Evolutionary conservation across 2,113 vertebrate genomes (phyloP).

Genomic region (Melanostigma gelatinosum): DNA sequence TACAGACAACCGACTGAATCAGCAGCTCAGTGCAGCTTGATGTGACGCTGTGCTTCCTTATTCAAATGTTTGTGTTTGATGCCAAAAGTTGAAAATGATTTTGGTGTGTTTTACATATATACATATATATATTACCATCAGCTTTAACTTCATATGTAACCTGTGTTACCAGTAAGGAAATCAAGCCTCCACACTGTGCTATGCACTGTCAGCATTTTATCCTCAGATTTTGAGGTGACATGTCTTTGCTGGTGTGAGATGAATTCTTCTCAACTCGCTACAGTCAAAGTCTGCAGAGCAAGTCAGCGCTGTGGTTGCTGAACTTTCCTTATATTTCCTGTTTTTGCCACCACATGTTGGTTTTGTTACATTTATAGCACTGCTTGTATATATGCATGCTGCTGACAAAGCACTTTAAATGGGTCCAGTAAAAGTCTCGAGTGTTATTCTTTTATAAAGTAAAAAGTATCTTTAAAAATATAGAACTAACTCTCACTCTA

Average conservation of each 20-base stretch:
- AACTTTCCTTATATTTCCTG: conserved; percentile 21
- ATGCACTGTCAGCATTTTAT: not conserved
- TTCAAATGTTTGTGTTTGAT: not conserved
- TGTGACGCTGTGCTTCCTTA: not conserved
- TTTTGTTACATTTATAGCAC: not conserved
- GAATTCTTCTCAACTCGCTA: not conserved
- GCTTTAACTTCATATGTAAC: not conserved
- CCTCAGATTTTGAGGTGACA: not conserved
- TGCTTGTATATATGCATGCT: not conserved
- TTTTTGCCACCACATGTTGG: not conserved
- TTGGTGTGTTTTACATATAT: not conserved
- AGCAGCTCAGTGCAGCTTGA: not conserved
- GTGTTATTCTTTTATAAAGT: not conserved
- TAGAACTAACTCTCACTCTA: not conserved
- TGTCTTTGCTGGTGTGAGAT: not conserved
- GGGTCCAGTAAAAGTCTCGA: not conserved
- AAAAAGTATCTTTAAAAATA: not conserved
- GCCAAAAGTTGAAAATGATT: not conserved
- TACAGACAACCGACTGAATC: not conserved
- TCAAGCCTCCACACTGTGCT: not conserved
- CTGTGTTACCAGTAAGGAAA: not conserved
- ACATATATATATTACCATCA: not conserved
- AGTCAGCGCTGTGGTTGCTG: not conserved
- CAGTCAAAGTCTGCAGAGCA: not conserved
- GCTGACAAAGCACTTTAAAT: conserved; percentile 1